A percentile compares a stretch with the other conserved stretches of the same genome.
phyloP scores from a whole-genome alignment of 2,888 invertebrate species.

The Dugesia japonica region DNA sequence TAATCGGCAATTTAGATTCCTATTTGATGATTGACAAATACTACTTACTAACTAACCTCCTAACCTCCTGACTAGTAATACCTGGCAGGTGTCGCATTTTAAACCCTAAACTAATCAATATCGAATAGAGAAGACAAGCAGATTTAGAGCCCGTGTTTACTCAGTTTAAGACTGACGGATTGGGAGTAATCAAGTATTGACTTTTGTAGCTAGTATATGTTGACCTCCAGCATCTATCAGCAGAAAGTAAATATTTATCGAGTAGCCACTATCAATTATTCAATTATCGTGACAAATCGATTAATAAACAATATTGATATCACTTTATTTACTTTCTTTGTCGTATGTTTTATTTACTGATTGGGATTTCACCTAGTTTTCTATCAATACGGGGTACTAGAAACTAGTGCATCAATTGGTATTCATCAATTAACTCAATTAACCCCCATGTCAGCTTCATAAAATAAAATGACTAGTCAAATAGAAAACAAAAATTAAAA shows the following conservation, averaged over 20 bases:
- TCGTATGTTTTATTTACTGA: background rate
- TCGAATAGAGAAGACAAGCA: background rate
- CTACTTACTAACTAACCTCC: background rate
- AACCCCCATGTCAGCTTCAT: too few species aligned
- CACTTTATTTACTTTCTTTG: constrained; percentile 7
- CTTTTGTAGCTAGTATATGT: constrained; percentile 1
- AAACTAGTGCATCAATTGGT: background rate
- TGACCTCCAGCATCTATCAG: constrained; percentile 15
- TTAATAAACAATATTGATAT: constrained; percentile 20
- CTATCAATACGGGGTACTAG: background rate
- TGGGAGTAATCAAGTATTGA: constrained; percentile 8
- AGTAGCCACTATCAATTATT: constrained; percentile 20
- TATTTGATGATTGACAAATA: constrained; percentile 16
- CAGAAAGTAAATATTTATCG: constrained; percentile 13
- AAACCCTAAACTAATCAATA: background rate
- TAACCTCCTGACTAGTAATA: background rate
- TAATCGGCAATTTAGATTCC: background rate
- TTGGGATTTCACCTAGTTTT: background rate
- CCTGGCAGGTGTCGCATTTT: constrained; percentile 20
- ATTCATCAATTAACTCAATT: too few species aligned
- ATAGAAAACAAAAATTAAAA: too few species aligned
- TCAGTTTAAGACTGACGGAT: background rate
- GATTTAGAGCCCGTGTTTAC: background rate
- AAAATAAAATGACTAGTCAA: too few species aligned
- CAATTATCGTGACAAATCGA: constrained; percentile 14